These are phyloP conservation scores for Callinectes sapidus DNA, from an alignment of 2,888 invertebrate species.

Conservation along the genomic window DNA sequence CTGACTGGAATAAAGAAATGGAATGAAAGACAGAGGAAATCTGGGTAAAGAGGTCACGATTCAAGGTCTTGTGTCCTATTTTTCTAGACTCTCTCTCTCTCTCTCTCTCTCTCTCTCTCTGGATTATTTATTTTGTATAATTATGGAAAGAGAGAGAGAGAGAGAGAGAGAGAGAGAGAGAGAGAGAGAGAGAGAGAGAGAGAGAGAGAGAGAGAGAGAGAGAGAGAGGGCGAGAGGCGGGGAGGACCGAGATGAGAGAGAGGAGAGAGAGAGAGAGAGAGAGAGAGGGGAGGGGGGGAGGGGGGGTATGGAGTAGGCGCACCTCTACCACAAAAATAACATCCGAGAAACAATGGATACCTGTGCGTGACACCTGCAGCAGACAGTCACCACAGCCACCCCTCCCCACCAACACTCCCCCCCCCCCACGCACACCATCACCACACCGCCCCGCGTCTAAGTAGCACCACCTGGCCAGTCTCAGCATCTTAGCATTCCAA, in stretches of 20 bases:
- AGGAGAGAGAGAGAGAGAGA: not conserved
- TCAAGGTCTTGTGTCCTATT: too few species aligned
- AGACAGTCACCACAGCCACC: not conserved
- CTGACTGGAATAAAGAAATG: not conserved
- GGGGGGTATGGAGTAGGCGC: not conserved
- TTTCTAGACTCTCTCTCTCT: not conserved
- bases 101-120: not conserved
- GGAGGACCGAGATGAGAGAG: not conserved
- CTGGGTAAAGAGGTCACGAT: not conserved
- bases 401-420: not conserved
- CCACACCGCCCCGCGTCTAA: not conserved
- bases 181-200: conserved; percentile 18
- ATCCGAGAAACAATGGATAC: not conserved
- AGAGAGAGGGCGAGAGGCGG: not conserved
- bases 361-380: not conserved
- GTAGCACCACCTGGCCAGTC: not conserved
- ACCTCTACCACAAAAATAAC: not conserved
- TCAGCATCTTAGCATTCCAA: not conserved
- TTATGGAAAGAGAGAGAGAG: not conserved
- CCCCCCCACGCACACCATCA: not conserved
- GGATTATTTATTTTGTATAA: not conserved
- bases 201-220: not conserved
- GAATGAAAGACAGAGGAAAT: not conserved
- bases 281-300: not conserved
- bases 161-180: not conserved